phyloP scores from a whole-genome alignment of 2,113 vertebrate genomes.

The Dicrurus megarhynchus region DNA sequence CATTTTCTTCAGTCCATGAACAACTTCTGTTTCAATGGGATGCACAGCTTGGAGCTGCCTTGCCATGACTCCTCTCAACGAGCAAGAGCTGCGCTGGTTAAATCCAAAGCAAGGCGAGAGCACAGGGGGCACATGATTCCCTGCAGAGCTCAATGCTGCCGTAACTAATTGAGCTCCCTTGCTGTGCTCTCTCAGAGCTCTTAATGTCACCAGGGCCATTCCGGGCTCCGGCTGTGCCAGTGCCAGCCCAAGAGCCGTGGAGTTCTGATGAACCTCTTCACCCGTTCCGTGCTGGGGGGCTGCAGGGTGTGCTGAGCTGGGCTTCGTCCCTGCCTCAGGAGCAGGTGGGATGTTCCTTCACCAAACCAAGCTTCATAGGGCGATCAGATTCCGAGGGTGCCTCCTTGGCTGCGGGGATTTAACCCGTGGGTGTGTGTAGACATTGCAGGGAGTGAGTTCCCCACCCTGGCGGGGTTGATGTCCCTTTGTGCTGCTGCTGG shows the following conservation, averaged over 20 bases:
- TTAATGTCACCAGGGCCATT: accelerated
- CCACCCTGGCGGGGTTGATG: background rate
- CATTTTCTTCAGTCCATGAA: background rate
- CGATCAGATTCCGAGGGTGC: accelerated
- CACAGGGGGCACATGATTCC: background rate
- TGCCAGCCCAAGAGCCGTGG: accelerated
- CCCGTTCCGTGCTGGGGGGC: background rate
- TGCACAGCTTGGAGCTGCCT: background rate
- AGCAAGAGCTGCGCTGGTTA: background rate
- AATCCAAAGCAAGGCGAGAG: background rate
- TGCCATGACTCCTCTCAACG: accelerated
- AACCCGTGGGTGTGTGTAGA: accelerated
- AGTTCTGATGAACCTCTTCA: accelerated
- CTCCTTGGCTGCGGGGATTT: background rate
- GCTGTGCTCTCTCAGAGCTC: background rate
- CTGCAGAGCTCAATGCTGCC: background rate
- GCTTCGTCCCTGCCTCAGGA: background rate
- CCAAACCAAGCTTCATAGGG: background rate
- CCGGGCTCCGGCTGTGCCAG: background rate
- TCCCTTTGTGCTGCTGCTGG: accelerated
- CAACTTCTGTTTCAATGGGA: background rate
- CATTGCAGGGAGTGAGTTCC: accelerated
- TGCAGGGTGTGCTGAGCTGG: background rate
- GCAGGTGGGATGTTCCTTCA: background rate
- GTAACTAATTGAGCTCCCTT: background rate